Evolutionary conservation across 2,888 invertebrate genomes (phyloP).

Genomic region (Apamea epomidion): DNA sequence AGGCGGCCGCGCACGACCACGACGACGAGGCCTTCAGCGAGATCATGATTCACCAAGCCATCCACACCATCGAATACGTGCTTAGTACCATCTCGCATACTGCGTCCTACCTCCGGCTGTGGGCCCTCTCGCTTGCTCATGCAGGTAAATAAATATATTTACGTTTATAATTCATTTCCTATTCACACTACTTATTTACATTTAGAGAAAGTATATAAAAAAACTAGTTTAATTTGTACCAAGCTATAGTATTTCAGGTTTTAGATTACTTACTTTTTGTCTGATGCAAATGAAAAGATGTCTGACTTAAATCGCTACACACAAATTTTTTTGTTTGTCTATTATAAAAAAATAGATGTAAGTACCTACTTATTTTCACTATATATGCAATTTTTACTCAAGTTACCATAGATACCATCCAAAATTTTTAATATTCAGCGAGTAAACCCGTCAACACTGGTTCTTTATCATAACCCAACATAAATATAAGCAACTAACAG

Average conservation of each 20-base stretch:
- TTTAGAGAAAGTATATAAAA: background rate
- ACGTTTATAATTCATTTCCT: background rate
- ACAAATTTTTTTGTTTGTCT: too few species aligned
- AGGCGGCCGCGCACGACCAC: conserved; percentile 75
- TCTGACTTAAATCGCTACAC: too few species aligned
- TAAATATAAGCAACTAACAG: background rate
- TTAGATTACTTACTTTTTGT: too few species aligned
- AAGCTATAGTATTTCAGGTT: too few species aligned
- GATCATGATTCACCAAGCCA: conserved; percentile 97
- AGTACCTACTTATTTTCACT: too few species aligned
- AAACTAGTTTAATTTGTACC: too few species aligned
- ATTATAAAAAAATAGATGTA: too few species aligned
- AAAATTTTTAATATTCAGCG: background rate
- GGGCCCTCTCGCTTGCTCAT: conserved; percentile 99
- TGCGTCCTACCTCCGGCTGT: conserved; percentile 98
- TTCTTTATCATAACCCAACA: background rate
- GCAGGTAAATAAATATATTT: conserved; percentile 91
- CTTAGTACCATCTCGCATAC: conserved; percentile 99
- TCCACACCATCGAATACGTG: conserved; percentile 99
- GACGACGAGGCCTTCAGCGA: conserved; percentile 95
- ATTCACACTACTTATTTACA: background rate
- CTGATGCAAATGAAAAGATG: too few species aligned
- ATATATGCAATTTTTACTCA: too few species aligned
- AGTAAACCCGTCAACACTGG: background rate
- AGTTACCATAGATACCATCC: background rate